These are phyloP conservation scores for Taurulus bubalis DNA, from an alignment of 2,113 vertebrate genomes.

Conservation along the genomic window DNA sequence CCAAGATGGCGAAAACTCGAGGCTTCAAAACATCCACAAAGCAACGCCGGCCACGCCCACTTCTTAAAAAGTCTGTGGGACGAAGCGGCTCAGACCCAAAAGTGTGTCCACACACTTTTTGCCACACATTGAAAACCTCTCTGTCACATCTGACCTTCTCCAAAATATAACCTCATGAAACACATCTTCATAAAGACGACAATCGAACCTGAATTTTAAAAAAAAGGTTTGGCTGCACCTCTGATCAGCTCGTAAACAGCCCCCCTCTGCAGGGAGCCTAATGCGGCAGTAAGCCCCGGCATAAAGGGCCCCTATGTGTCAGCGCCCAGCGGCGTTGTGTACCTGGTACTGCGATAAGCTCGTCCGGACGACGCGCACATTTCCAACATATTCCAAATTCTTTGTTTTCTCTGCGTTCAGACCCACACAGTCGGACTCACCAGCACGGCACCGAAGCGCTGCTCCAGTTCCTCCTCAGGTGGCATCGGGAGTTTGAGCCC, in stretches of 20 bases:
- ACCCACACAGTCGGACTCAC: conserved; percentile 77
- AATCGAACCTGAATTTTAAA: neutral
- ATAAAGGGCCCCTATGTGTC: conserved; percentile 64
- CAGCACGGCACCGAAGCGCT: conserved; percentile 87
- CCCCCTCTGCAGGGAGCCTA: conserved; percentile 12
- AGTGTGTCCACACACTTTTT: neutral
- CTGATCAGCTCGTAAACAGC: conserved; percentile 24
- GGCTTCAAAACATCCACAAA: neutral
- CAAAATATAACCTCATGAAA: neutral
- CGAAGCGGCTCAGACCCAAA: neutral
- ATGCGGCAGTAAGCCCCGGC: conserved; percentile 48
- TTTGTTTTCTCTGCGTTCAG: conserved; percentile 16
- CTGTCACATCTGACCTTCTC: neutral
- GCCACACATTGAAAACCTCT: neutral
- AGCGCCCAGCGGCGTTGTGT: conserved; percentile 52
- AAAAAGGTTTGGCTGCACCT: neutral
- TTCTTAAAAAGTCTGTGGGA: neutral
- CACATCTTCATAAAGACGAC: neutral
- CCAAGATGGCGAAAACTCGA: neutral
- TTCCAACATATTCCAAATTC: conserved; percentile 68
- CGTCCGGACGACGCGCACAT: conserved; percentile 50
- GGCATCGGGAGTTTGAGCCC: conserved; percentile 85
- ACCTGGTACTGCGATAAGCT: conserved; percentile 61
- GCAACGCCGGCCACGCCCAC: neutral
- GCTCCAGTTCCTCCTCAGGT: conserved; percentile 87